Evolutionary conservation across 2,113 vertebrate species (phyloP), one percentile per base, ranked within the genome.

Genomic region (Engystomops pustulosus): DNA sequence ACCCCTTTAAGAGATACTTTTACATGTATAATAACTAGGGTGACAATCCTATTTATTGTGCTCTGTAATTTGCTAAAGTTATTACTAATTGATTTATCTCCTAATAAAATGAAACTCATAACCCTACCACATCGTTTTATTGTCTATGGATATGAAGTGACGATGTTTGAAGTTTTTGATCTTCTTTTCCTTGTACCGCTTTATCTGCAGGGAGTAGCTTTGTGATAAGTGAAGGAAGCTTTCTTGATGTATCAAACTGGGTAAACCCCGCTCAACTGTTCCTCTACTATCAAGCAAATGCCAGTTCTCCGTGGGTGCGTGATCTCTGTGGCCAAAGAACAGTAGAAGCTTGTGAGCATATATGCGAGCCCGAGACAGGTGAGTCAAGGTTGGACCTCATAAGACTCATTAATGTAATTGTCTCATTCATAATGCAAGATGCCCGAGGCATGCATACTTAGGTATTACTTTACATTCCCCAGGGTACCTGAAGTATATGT

Each of bases 161-260:
- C 34, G 38, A 10, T 11, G 11, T 65, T 32, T 65, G 62, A 67
- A 15, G 69, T 18, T 20, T 27, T 74, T 60, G 51, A 60, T 78
- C 53, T 11, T 78, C n/a, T 77, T 77, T 36, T 58, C 20, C 6
- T 36, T 77, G 11, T 41, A 5, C n/a, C n/a, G n/a, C 60, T 60
- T 78, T 10, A 41, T 36, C 45, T 80, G 3, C 87, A 99, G 98
- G 98, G 58, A 99, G 98, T 91, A 99, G 97, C 90, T 99, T 99
- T 12, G 98, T 99, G 79, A 96, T 99, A 87, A 97, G 96, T 0
- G 96, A 96, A 90, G 98, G 97, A 58, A 98, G 97, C 90, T 98
- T 95, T 91, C 88, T 99, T 93, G 98, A 99, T 84, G 95, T 98
- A 72, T 99, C 97, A 0, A 97, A 99, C 88, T 99, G 98, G 98